Conservation (phyloP, 2,888 invertebrate species). For the Spatulosminthurus flaviceps region DNA sequence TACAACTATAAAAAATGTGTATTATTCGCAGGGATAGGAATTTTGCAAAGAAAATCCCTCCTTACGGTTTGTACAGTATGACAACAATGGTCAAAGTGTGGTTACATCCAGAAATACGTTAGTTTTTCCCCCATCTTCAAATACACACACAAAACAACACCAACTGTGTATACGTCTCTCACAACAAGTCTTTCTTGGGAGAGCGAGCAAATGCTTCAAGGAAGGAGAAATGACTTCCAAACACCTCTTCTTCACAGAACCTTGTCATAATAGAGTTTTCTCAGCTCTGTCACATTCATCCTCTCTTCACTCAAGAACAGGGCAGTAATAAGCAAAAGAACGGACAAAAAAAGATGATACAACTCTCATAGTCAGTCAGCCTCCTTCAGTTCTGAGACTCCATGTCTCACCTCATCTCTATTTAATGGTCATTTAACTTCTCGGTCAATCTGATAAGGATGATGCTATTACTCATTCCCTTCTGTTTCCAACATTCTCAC, state of each 20-base stretch:
- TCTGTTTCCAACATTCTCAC: not conserved
- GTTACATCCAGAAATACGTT: not conserved
- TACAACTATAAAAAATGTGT: too few relatives aligned
- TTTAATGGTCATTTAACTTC: slow-evolving; percentile 47
- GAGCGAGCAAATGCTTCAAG: not conserved
- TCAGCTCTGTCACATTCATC: not conserved
- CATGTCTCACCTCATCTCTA: slow-evolving; percentile 39
- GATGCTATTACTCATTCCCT: not conserved
- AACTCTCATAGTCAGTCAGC: too few relatives aligned
- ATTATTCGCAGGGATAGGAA: too few relatives aligned
- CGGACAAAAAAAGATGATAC: too few relatives aligned
- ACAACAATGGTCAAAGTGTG: too few relatives aligned
- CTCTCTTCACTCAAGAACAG: not conserved
- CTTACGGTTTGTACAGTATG: too few relatives aligned
- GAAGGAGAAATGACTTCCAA: slow-evolving; percentile 32
- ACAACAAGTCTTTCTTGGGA: not conserved
- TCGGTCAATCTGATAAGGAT: slow-evolving; percentile 42
- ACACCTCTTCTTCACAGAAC: not conserved
- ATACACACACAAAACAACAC: too few relatives aligned
- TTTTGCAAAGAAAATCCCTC: too few relatives aligned
- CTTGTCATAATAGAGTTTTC: not conserved
- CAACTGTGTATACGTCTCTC: not conserved
- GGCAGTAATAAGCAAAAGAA: too few relatives aligned
- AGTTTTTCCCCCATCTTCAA: not conserved
- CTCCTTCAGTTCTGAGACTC: slow-evolving; percentile 27